These are phyloP conservation scores for Xyrichtys novacula DNA, from an alignment of 2,797 vertebrate species.

Conservation along the genomic window DNA sequence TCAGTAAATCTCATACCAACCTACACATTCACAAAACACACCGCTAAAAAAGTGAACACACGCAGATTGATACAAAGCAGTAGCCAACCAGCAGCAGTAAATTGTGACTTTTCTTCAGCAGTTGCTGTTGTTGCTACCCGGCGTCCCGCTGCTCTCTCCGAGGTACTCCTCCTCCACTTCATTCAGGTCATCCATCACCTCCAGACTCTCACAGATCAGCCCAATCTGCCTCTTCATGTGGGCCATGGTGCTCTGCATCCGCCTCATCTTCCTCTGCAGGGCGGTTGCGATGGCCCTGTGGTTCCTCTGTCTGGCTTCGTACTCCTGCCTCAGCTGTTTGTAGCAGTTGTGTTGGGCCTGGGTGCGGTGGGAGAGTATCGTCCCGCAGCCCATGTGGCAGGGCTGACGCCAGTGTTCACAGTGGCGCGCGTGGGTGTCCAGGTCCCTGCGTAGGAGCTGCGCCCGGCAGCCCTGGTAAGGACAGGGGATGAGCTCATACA, in stretches of 20 bases:
- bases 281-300: constrained; percentile 76
- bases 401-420: constrained; percentile 83
- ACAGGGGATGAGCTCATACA: constrained; percentile 82
- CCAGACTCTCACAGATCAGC: constrained; percentile 85
- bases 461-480: constrained; percentile 85
- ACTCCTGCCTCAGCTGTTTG: constrained; percentile 82
- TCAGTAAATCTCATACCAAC: constrained; percentile 29
- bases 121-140: constrained; percentile 62
- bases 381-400: constrained; percentile 87
- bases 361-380: constrained; percentile 78
- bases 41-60: constrained; percentile 53
- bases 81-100: constrained; percentile 13
- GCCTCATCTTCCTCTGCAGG: constrained; percentile 83
- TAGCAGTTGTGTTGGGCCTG: constrained; percentile 86
- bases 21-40: constrained; percentile 53
- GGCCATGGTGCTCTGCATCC: constrained; percentile 84
- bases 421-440: constrained; percentile 80
- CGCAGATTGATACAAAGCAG: constrained; percentile 51
- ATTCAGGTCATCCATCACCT: constrained; percentile 78
- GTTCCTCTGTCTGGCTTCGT: constrained; percentile 77
- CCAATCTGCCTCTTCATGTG: constrained; percentile 85
- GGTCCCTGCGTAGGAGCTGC: constrained; percentile 81
- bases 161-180: constrained; percentile 77
- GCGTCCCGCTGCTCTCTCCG: constrained; percentile 61
- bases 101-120: constrained; percentile 42